A percentile compares a stretch with the other conserved stretches of the same genome.
These are phyloP conservation scores for Poeciliopsis turneri DNA, from an alignment of 2,797 vertebrate genomes.

Conservation along the genomic window DNA sequence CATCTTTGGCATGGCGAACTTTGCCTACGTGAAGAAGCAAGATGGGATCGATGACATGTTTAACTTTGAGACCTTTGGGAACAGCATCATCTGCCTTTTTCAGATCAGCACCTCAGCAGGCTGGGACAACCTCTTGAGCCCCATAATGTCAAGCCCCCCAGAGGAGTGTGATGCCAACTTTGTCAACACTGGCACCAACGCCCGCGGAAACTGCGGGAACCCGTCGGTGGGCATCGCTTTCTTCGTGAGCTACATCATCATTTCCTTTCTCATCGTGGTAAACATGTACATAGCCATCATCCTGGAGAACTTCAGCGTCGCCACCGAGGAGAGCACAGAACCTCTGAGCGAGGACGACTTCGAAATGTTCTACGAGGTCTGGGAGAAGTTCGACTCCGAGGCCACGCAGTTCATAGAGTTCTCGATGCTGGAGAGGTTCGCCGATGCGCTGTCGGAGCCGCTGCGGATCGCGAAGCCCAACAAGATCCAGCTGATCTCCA, in stretches of 20 bases:
- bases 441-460: constrained; percentile 91
- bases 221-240: constrained; percentile 94
- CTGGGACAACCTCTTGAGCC: constrained; percentile 95
- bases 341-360: constrained; percentile 98
- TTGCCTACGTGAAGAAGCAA: constrained; percentile 94
- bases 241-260: constrained; percentile 98
- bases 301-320: constrained; percentile 98
- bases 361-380: constrained; percentile 99
- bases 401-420: constrained; percentile 99
- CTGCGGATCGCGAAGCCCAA: constrained; percentile 96
- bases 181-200: constrained; percentile 88
- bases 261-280: constrained; percentile 98
- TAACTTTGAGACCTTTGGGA: constrained; percentile 98
- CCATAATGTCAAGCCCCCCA: constrained; percentile 92
- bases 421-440: constrained; percentile 89
- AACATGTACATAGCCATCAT: constrained; percentile 99
- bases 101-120: constrained; percentile 98
- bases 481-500: constrained; percentile 91
- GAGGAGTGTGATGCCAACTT: constrained; percentile 87
- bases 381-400: constrained; percentile 97
- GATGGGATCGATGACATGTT: constrained; percentile 96
- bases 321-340: constrained; percentile 98
- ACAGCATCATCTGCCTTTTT: constrained; percentile 98
- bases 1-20: constrained; percentile 98
- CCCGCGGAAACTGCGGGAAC: constrained; percentile 92